These are phyloP conservation scores for Ceyx cyanopectus DNA, from an alignment of 2,113 vertebrate genomes.

Conservation along the genomic window DNA sequence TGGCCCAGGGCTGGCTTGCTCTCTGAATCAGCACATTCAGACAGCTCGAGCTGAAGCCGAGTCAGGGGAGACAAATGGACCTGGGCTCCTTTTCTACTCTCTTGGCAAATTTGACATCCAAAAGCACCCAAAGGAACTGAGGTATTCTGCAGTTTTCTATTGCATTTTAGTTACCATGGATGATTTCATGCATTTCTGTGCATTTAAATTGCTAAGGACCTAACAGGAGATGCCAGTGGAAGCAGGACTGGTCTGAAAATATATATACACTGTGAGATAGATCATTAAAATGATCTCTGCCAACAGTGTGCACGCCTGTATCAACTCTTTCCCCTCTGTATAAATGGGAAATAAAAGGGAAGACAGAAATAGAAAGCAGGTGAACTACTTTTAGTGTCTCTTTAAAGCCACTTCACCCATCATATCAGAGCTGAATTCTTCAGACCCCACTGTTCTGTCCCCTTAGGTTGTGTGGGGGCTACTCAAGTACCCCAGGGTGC, in stretches of 20 bases:
- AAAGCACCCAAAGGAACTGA: background rate
- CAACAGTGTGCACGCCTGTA: fast-evolving
- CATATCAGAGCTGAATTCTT: background rate
- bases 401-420: background rate
- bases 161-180: background rate
- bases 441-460: background rate
- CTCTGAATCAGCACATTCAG: background rate
- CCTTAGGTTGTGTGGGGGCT: background rate
- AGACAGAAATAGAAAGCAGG: background rate
- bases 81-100: background rate
- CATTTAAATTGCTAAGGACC: background rate
- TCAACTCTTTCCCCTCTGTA: background rate
- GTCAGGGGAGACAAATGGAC: background rate
- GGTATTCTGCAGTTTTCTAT: background rate
- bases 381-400: background rate
- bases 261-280: fast-evolving
- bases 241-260: background rate
- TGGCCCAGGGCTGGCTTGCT: background rate
- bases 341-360: background rate
- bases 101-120: background rate
- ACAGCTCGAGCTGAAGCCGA: background rate
- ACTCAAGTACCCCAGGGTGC: background rate
- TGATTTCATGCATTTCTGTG: background rate
- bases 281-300: background rate
- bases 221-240: background rate